Conservation (phyloP, 2,888 invertebrate species). For the Dryocosmus kuriphilus region DNA sequence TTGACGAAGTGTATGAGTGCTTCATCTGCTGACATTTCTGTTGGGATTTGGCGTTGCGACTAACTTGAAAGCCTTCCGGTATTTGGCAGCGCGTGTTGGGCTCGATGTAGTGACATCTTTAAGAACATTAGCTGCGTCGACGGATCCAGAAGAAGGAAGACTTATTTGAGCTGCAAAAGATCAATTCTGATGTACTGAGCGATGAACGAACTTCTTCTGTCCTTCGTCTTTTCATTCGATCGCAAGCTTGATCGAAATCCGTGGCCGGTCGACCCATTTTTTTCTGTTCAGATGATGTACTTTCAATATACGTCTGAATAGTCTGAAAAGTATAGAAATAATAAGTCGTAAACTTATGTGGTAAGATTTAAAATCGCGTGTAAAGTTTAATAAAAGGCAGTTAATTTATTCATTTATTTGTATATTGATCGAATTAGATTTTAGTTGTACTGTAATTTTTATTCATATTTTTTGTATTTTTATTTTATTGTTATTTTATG, state of each 20-base stretch:
- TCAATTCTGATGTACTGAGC: slow-evolving; percentile 16
- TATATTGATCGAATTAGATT: neutral
- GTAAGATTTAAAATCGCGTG: neutral
- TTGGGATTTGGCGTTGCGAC: slow-evolving; percentile 37
- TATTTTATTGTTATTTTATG: too few species aligned
- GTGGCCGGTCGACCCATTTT: slow-evolving; percentile 17
- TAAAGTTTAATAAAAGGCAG: neutral
- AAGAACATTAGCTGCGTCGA: slow-evolving; percentile 39
- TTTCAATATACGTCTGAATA: neutral
- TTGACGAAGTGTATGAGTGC: slow-evolving; percentile 50
- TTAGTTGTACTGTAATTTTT: neutral
- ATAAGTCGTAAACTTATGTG: neutral
- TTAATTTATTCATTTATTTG: neutral
- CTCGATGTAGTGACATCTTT: slow-evolving; percentile 36
- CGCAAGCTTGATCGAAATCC: slow-evolving; percentile 30
- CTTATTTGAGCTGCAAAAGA: slow-evolving; percentile 45
- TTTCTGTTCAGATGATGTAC: neutral
- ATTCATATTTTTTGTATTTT: too few species aligned
- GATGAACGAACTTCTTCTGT: too few species aligned
- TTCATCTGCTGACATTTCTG: slow-evolving; percentile 36
- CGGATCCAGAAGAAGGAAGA: slow-evolving; percentile 33
- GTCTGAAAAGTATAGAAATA: neutral
- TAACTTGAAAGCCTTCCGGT: slow-evolving; percentile 34
- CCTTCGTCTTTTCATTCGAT: neutral
- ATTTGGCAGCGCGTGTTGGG: neutral